Percentiles rank a stretch among this genome's conserved stretches.
These are phyloP conservation scores for Agrotis segetum DNA, from an alignment of 2,888 invertebrate species.

Conservation along the genomic window DNA sequence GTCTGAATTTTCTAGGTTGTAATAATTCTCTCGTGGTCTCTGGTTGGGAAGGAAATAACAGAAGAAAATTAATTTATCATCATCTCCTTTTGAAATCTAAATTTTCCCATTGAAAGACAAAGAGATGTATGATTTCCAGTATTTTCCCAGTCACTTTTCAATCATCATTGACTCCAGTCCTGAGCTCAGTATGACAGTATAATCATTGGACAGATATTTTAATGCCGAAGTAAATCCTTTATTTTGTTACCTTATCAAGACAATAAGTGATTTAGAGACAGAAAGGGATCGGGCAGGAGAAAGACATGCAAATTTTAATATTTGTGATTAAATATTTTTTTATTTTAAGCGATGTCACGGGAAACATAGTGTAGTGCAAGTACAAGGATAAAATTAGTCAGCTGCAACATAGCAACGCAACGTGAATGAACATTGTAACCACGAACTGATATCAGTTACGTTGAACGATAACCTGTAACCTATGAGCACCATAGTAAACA, in stretches of 20 bases:
- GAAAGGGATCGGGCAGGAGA: no score
- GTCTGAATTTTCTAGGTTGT: background rate
- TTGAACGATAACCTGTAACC: slow-evolving; percentile 31
- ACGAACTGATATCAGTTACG: slow-evolving; percentile 23
- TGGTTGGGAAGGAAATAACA: background rate
- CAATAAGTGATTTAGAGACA: background rate
- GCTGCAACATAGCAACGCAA: background rate
- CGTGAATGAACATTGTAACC: slow-evolving; percentile 22
- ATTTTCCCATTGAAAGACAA: background rate
- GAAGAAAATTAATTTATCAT: background rate
- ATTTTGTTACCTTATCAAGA: background rate
- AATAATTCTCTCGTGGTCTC: background rate
- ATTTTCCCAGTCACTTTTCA: background rate
- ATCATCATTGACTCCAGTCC: no score
- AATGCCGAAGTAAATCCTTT: background rate
- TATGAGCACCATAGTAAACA: slow-evolving; percentile 40
- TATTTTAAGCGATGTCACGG: background rate
- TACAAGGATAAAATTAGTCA: background rate
- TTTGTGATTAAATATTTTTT: background rate
- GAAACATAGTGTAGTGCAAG: background rate
- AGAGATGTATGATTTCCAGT: background rate
- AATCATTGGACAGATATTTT: background rate
- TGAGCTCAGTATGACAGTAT: background rate
- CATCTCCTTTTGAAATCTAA: background rate
- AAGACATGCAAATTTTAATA: background rate